Evolutionary conservation across 2,113 vertebrate genomes (phyloP).

Genomic region (Tautogolabrus adspersus): DNA sequence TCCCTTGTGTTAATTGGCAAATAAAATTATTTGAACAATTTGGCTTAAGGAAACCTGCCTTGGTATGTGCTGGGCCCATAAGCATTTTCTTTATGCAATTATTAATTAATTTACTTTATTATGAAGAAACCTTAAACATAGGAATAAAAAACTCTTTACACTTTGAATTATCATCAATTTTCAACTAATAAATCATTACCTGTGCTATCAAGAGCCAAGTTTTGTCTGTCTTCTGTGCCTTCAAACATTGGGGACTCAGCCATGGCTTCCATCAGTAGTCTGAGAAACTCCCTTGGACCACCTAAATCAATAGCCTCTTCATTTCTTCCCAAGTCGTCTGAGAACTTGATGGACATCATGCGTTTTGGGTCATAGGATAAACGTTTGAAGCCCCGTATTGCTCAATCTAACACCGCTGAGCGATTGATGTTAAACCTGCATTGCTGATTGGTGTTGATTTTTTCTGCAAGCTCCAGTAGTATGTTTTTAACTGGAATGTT

Average conservation of each 20-base stretch:
- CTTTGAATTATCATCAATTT: too few species aligned
- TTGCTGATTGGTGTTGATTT: not conserved
- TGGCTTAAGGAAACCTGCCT: too few species aligned
- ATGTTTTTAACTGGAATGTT: not conserved
- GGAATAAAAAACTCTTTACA: too few species aligned
- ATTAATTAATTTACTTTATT: too few species aligned
- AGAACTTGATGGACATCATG: conserved; percentile 10
- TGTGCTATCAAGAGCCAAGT: not conserved
- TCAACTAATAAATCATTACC: not conserved
- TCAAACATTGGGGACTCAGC: conserved; percentile 20
- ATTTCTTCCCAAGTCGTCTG: conserved; percentile 1
- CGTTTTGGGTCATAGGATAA: not conserved
- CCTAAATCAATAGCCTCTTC: conserved; percentile 9
- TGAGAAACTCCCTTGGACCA: conserved; percentile 4
- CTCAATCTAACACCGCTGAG: conserved; percentile 11
- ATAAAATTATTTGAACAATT: too few species aligned
- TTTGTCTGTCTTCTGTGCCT: conserved; percentile 6
- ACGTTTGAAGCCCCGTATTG: not conserved
- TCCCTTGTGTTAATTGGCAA: too few species aligned
- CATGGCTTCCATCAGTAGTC: not conserved
- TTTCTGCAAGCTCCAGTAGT: not conserved
- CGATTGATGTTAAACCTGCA: conserved; percentile 16
- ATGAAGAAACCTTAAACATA: too few species aligned
- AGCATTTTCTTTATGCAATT: too few species aligned
- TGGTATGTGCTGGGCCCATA: too few species aligned